These are phyloP conservation scores for Acanthis flammea DNA, from an alignment of 2,797 vertebrate genomes.

Conservation along the genomic window DNA sequence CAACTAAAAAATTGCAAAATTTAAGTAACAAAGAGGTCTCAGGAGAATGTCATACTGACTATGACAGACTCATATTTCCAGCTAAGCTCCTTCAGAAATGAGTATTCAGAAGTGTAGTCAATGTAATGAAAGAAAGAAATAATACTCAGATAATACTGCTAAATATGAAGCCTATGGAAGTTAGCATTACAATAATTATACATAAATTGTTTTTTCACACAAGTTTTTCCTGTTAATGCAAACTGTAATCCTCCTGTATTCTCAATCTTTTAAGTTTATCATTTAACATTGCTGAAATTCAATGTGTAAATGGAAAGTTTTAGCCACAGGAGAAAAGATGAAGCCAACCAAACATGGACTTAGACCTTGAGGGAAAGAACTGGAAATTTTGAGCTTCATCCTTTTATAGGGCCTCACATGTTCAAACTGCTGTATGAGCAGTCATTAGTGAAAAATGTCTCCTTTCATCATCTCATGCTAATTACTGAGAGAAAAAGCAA, in stretches of 20 bases:
- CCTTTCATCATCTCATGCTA: constrained; percentile 16
- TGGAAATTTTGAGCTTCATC: not conserved
- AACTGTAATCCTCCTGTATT: not conserved
- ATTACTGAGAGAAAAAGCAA: not conserved
- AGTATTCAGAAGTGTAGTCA: not conserved
- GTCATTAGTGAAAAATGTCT: constrained; percentile 28
- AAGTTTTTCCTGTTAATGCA: not conserved
- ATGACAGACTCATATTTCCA: not conserved
- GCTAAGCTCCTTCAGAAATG: not conserved
- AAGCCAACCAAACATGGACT: not conserved
- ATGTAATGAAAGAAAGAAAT: not conserved
- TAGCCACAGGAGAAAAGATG: not conserved
- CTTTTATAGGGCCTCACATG: not conserved
- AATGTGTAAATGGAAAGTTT: not conserved
- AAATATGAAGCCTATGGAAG: not conserved
- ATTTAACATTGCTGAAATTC: not conserved
- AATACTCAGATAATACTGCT: not conserved
- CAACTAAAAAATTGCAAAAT: not conserved
- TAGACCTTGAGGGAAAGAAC: not conserved
- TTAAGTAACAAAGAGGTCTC: not conserved
- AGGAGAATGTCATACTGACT: not conserved
- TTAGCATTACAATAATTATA: not conserved
- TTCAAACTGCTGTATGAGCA: not conserved
- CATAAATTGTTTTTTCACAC: not conserved
- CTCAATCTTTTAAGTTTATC: not conserved